phyloP scores from a whole-genome alignment of 2,113 vertebrate genomes.

The Odocoileus hemionus region DNA sequence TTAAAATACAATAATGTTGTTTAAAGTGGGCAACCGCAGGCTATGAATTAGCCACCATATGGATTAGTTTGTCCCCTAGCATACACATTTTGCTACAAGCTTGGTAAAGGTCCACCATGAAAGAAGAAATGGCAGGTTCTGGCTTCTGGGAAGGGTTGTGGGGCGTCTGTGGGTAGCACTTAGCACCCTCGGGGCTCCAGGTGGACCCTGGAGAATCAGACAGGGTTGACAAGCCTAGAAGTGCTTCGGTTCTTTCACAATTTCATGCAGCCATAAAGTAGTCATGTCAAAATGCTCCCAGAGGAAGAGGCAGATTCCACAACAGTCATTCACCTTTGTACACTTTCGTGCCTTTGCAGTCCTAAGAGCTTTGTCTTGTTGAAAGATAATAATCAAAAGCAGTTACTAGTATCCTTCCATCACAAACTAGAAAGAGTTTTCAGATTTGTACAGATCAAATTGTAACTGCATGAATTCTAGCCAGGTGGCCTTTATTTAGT shows the following conservation, averaged over 20 bases:
- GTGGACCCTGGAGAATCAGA: neutral
- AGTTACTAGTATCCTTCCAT: neutral
- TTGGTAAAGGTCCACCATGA: neutral
- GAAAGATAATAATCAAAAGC: neutral
- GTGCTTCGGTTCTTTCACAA: neutral
- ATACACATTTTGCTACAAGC: neutral
- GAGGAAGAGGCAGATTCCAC: neutral
- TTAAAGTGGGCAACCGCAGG: neutral
- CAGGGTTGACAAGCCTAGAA: neutral
- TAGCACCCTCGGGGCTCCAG: neutral
- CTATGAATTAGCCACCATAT: neutral
- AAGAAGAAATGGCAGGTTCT: neutral
- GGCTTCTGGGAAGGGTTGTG: neutral
- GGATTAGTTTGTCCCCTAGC: neutral
- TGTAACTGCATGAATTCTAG: neutral
- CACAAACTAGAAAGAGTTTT: neutral
- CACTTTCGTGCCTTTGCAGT: neutral
- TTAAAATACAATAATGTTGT: neutral
- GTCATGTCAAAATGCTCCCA: neutral
- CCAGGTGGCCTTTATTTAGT: conserved; percentile 8
- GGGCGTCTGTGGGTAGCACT: neutral
- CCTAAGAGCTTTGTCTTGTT: neutral
- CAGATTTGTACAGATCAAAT: conserved; percentile 11
- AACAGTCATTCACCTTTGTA: neutral
- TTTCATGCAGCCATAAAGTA: neutral